These are phyloP conservation scores for Microtus ochrogaster DNA, from an alignment of 2,113 vertebrate species.

Conservation along the genomic window DNA sequence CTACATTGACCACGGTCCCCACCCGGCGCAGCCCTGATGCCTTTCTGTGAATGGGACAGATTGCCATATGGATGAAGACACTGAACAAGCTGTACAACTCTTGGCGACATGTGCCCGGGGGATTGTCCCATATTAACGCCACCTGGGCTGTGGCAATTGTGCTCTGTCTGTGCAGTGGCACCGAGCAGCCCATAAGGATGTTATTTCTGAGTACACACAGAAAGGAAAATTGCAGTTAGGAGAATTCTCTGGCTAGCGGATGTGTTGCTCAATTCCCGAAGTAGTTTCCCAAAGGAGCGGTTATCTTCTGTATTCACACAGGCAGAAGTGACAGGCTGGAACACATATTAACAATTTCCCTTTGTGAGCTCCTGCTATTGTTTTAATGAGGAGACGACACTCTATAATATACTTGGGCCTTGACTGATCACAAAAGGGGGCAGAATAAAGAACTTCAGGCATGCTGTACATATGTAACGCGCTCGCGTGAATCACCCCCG, in stretches of 20 bases:
- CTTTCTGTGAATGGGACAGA: constrained; percentile 90
- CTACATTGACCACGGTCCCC: constrained; percentile 86
- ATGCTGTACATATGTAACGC: neutral
- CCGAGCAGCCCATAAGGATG: constrained; percentile 83
- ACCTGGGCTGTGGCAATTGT: constrained; percentile 91
- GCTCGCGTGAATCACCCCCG: constrained; percentile 49
- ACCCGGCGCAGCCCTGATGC: constrained; percentile 85
- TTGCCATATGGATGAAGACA: constrained; percentile 94
- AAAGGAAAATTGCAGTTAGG: constrained; percentile 85
- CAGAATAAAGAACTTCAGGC: constrained; percentile 63
- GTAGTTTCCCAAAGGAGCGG: constrained; percentile 84
- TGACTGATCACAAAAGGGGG: constrained; percentile 69
- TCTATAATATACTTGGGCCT: constrained; percentile 69
- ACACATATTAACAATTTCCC: constrained; percentile 83
- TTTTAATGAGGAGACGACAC: constrained; percentile 82
- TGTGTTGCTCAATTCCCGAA: constrained; percentile 84
- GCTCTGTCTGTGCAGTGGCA: constrained; percentile 83
- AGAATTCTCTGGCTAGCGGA: constrained; percentile 83
- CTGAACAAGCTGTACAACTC: constrained; percentile 94
- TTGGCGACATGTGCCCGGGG: constrained; percentile 94
- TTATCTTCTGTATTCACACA: constrained; percentile 82
- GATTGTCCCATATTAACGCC: constrained; percentile 93
- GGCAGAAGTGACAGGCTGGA: constrained; percentile 85
- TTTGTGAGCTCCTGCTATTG: constrained; percentile 79
- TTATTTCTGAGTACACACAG: constrained; percentile 84